A percentile compares a stretch with the other conserved stretches of the same genome.
phyloP scores from a whole-genome alignment of 2,113 vertebrate genomes.

The Ptychochromis oligacanthus region DNA sequence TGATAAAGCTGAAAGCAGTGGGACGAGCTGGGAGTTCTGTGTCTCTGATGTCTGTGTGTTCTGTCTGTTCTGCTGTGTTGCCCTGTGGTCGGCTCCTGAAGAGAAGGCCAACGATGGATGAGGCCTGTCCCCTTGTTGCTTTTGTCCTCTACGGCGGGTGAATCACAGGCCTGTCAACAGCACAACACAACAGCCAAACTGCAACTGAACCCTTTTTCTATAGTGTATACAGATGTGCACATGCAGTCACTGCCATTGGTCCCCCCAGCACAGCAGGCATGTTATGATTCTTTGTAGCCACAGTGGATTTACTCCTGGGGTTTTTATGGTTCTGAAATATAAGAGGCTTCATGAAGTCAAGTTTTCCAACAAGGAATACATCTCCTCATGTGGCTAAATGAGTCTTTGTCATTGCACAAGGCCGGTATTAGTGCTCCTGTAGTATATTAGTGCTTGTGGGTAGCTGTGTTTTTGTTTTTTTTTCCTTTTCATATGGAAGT shows the following conservation, averaged over 20 bases:
- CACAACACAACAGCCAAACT: conserved; percentile 33
- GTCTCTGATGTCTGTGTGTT: conserved; percentile 71
- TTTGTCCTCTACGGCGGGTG: conserved; percentile 60
- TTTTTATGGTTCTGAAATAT: conserved; percentile 50
- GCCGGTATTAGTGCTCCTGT: conserved; percentile 30
- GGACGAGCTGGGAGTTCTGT: conserved; percentile 67
- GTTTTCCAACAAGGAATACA: conserved; percentile 48
- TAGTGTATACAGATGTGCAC: neutral
- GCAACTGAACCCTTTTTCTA: conserved; percentile 20
- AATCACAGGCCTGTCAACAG: conserved; percentile 65
- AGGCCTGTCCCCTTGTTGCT: conserved; percentile 60
- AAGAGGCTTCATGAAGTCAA: conserved; percentile 53
- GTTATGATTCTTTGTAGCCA: conserved; percentile 45
- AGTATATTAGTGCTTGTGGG: conserved; percentile 23
- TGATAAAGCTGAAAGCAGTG: conserved; percentile 63
- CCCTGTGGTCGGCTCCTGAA: conserved; percentile 63
- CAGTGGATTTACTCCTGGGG: conserved; percentile 42
- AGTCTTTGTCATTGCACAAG: conserved; percentile 41
- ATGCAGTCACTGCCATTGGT: conserved; percentile 8
- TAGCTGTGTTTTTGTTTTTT: conserved; percentile 9
- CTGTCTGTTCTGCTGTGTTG: conserved; percentile 54
- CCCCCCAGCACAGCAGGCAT: conserved; percentile 28
- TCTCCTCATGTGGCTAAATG: conserved; percentile 50
- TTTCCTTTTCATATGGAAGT: conserved; percentile 40
- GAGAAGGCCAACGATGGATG: conserved; percentile 66